phyloP scores from a whole-genome alignment of 2,797 vertebrate species.

The Myotis planiceps region DNA sequence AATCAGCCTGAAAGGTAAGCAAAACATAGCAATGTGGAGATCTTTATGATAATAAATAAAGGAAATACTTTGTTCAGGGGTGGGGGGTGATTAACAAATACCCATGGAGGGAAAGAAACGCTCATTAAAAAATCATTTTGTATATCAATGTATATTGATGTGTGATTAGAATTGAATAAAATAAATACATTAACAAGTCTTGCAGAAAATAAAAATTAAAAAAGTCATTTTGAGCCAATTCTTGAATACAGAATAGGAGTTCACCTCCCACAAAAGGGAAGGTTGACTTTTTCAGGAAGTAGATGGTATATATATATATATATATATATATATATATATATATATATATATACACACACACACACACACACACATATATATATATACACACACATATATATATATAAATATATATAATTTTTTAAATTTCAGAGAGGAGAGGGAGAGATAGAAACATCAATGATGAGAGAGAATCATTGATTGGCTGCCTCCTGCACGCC shows the following conservation, averaged over 20 bases:
- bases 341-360: no score
- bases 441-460: no score
- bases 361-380: no score
- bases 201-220: neutral
- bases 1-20: neutral
- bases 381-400: no score
- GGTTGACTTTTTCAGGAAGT: neutral
- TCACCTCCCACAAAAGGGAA: neutral
- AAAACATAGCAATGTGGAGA: neutral
- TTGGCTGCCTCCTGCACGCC: no score
- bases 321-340: no score
- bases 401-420: no score
- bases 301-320: no score
- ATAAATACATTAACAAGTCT: neutral
- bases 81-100: neutral
- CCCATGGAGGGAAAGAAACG: neutral
- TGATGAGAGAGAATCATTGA: no score
- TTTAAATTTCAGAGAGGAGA: no score
- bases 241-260: neutral
- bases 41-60: neutral
- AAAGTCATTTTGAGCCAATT: neutral
- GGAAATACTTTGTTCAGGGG: neutral
- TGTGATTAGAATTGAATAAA: neutral
- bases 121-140: neutral
- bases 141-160: neutral